phyloP scores from a whole-genome alignment of 2,888 invertebrate genomes.

The Stenotaenia linearis region DNA sequence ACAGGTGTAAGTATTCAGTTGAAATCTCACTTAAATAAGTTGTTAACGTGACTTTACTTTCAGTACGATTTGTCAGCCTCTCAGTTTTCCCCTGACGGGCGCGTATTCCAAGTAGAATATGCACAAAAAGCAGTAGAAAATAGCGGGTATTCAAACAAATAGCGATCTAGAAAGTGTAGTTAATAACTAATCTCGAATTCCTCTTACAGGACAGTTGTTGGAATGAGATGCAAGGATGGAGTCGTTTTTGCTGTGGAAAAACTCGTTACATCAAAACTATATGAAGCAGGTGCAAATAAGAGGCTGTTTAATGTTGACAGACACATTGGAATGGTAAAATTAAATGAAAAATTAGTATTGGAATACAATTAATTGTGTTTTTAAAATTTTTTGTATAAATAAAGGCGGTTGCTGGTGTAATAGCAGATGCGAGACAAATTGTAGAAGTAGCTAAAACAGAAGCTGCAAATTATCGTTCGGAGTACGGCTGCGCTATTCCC shows the following conservation, averaged over 20 bases:
- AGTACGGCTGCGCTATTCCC: conserved; percentile 82
- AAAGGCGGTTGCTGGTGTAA: conserved; percentile 77
- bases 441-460: conserved; percentile 91
- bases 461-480: conserved; percentile 83
- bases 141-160: conserved; percentile 70
- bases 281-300: conserved; percentile 80
- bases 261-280: conserved; percentile 84
- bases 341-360: neutral
- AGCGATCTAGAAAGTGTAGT: too few species aligned
- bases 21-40: neutral
- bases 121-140: conserved; percentile 98
- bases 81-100: conserved; percentile 98
- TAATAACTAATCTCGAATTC: too few species aligned
- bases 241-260: conserved; percentile 98
- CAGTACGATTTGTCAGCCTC: conserved; percentile 99
- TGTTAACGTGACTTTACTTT: conserved; percentile 43
- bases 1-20: conserved; percentile 69
- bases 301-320: conserved; percentile 86
- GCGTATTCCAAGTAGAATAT: conserved; percentile 99
- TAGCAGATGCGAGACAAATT: conserved; percentile 89
- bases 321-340: conserved; percentile 82
- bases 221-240: conserved; percentile 88
- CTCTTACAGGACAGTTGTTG: conserved; percentile 80
- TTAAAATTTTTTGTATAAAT: neutral
- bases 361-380: too few species aligned